phyloP scores from a whole-genome alignment of 2,888 invertebrate genomes.

The Yponomeuta malinellus region DNA sequence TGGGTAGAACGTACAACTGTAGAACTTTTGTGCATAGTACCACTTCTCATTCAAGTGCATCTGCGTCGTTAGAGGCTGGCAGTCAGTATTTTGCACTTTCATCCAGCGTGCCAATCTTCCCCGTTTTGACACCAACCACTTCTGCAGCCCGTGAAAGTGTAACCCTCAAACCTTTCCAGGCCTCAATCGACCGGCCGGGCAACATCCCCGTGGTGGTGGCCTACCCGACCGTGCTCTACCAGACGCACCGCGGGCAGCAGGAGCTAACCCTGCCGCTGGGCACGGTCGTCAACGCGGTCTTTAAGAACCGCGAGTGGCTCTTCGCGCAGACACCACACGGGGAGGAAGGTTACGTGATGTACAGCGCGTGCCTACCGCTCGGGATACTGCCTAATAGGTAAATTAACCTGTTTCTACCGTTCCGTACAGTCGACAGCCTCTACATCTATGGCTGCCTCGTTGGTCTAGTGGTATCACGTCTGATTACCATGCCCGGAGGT shows the following conservation, averaged over 20 bases:
- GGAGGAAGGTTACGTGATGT: slow-evolving; percentile 88
- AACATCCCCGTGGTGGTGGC: slow-evolving; percentile 90
- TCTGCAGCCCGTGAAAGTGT: too few relatives aligned
- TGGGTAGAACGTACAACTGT: too few relatives aligned
- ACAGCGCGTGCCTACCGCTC: slow-evolving; percentile 84
- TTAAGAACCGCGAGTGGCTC: slow-evolving; percentile 89
- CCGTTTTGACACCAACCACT: too few relatives aligned
- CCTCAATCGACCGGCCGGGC: slow-evolving; percentile 86
- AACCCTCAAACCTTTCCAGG: slow-evolving; percentile 51
- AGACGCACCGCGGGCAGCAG: slow-evolving; percentile 81
- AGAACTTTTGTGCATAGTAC: too few relatives aligned
- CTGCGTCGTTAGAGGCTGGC: too few relatives aligned
- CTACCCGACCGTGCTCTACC: slow-evolving; percentile 83
- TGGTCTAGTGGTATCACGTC: too few relatives aligned
- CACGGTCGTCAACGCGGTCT: slow-evolving; percentile 90
- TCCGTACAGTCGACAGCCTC: too few relatives aligned
- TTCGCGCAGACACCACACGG: slow-evolving; percentile 91
- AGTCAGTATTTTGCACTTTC: too few relatives aligned
- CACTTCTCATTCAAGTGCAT: too few relatives aligned
- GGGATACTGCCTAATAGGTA: slow-evolving; percentile 80
- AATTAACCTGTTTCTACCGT: slow-evolving; percentile 15
- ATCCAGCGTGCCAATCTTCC: too few relatives aligned
- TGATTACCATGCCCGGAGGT: too few relatives aligned
- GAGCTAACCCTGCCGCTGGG: slow-evolving; percentile 85
- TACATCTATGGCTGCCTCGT: too few relatives aligned